Conservation (phyloP, 2,888 invertebrate genomes). For the Clitarchus hookeri region DNA sequence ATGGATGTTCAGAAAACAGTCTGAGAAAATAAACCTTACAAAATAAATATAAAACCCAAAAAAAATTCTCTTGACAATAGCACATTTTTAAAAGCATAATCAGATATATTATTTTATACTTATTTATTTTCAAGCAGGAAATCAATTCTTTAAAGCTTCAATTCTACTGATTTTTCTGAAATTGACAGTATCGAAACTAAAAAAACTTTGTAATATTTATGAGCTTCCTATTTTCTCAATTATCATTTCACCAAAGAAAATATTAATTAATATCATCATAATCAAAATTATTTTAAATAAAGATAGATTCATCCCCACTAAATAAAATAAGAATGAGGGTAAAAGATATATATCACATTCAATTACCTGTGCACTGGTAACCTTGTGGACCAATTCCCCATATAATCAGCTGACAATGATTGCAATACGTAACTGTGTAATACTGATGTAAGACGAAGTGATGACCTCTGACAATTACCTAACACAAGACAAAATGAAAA, state of each 20-base stretch:
- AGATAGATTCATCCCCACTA: too few species aligned
- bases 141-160: too few species aligned
- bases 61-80: constrained; percentile 26
- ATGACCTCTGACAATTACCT: constrained; percentile 85
- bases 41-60: neutral
- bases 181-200: too few species aligned
- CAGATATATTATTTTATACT: neutral
- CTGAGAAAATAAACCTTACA: constrained; percentile 56
- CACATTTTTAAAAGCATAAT: constrained; percentile 11
- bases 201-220: too few species aligned
- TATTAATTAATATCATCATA: too few species aligned
- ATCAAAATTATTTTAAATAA: too few species aligned
- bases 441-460: constrained; percentile 88
- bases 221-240: too few species aligned
- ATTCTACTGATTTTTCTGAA: too few species aligned
- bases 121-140: too few species aligned
- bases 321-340: too few species aligned
- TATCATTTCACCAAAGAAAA: too few species aligned
- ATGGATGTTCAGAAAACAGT: constrained; percentile 87
- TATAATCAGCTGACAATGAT: constrained; percentile 88
- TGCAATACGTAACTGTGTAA: constrained; percentile 88
- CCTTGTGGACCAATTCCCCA: constrained; percentile 97
- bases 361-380: constrained; percentile 88
- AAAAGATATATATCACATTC: neutral
- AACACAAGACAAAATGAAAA: constrained; percentile 44